Evolutionary conservation across 2,113 vertebrate species (phyloP).

Genomic region (Pedetes capensis): DNA sequence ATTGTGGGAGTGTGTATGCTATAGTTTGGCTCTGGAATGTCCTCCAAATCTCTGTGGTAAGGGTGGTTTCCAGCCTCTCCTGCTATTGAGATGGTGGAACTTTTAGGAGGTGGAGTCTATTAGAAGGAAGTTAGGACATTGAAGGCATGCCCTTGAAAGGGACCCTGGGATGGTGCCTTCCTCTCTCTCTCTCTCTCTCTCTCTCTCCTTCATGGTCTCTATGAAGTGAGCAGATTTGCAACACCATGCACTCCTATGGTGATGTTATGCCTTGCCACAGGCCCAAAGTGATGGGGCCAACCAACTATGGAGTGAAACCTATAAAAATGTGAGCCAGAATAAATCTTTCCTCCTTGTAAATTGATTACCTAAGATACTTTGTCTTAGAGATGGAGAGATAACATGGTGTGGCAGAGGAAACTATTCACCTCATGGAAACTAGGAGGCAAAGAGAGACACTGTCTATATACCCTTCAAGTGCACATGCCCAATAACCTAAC

Average conservation of each 20-base stretch:
- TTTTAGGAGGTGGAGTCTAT: background rate
- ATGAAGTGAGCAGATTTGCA: background rate
- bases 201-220: no score
- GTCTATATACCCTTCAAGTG: background rate
- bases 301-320: background rate
- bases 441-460: background rate
- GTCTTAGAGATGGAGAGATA: background rate
- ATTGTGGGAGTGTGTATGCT: background rate
- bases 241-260: background rate
- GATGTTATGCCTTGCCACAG: background rate
- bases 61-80: no score
- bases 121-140: background rate
- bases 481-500: background rate
- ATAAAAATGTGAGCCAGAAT: background rate
- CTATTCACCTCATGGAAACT: background rate
- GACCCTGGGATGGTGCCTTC: background rate
- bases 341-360: no score
- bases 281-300: no score
- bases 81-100: background rate
- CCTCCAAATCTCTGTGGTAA: background rate
- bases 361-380: background rate
- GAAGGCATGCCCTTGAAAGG: no score
- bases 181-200: background rate
- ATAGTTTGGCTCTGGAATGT: no score
- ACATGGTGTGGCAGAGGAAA: background rate